Evolutionary conservation across 2,113 vertebrate species (phyloP), one percentile per base, ranked within the genome.

Genomic region (Rhinichthys klamathensis): DNA sequence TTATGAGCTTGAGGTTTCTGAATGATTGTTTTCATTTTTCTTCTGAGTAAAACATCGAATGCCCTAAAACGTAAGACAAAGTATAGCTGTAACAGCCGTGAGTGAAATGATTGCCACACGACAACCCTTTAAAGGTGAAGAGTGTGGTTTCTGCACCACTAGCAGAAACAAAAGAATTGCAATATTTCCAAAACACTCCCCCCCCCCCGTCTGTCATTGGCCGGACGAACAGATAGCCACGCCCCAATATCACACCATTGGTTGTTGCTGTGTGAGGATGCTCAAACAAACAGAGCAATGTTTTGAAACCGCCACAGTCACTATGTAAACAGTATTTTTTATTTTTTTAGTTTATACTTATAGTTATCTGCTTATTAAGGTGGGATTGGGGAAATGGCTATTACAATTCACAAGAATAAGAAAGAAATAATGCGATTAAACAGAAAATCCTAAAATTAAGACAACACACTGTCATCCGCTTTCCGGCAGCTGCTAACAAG

Each of bases 401-500:
- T 27, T 16, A 61, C 60, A 80, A 84, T 67, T 12, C 56, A 49
- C 56, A 8, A 69, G 12, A 85, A 46, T 7, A 16, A 80, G 11
- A 56, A 56, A 56, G 2, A 21, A 44, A 67, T 80, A 73, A 77
- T 73, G 15, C 12, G n/a, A 30, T 83, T 78, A 63, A 85, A 85
- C 21, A 23, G 13, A 56, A 58, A n/a, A 79, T 83, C 58, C 9
- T 58, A 35, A 86, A 86, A 84, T 18, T 12, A 78, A 79, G 41
- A 38, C 60, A 74, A 88, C 77, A 70, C 84, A 82, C 76, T 84
- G 78, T 87, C 78, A 63, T 44, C 69, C n/a, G n/a, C 67, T 85
- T 85, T 87, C 88, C 79, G 58, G 83, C 85, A 89, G 88, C 88
- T 89, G 85, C 83, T 69, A 60, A 60, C 63, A 44, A 87, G 88